Conservation (phyloP, 2,888 invertebrate species). For the Eumerus sabulonum region DNA sequence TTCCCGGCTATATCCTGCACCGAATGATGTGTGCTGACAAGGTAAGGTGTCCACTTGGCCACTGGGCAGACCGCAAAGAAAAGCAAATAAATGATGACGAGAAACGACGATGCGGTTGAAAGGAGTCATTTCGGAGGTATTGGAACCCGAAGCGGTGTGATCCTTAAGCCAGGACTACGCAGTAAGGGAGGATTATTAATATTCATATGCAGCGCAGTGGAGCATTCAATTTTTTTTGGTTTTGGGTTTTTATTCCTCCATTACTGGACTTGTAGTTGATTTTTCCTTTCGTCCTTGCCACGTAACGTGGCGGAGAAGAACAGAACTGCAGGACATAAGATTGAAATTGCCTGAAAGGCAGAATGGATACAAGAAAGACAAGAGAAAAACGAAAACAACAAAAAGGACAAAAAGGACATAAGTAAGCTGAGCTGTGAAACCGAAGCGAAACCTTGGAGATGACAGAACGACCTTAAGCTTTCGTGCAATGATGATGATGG, state of each 20-base stretch:
- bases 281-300: conserved; percentile 28
- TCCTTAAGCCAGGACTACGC: conserved; percentile 33
- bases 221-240: conserved; percentile 40
- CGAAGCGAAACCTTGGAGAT: conserved; percentile 48
- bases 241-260: too few relatives aligned
- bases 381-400: conserved; percentile 5
- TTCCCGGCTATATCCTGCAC: background rate
- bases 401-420: conserved; percentile 26
- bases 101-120: background rate
- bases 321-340: too few relatives aligned
- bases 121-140: conserved; percentile 6
- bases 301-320: background rate
- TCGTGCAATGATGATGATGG: conserved; percentile 8
- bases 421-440: conserved; percentile 57
- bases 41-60: conserved; percentile 12
- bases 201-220: conserved; percentile 63
- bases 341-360: too few relatives aligned
- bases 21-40: conserved; percentile 15
- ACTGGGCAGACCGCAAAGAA: conserved; percentile 1
- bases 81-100: background rate
- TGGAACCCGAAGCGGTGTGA: conserved; percentile 25
- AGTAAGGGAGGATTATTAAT: conserved; percentile 61
- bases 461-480: conserved; percentile 40
- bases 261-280: conserved; percentile 3
- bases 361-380: background rate